These are phyloP conservation scores for Cirrhinus mrigala DNA, from an alignment of 2,797 vertebrate species.

Conservation along the genomic window DNA sequence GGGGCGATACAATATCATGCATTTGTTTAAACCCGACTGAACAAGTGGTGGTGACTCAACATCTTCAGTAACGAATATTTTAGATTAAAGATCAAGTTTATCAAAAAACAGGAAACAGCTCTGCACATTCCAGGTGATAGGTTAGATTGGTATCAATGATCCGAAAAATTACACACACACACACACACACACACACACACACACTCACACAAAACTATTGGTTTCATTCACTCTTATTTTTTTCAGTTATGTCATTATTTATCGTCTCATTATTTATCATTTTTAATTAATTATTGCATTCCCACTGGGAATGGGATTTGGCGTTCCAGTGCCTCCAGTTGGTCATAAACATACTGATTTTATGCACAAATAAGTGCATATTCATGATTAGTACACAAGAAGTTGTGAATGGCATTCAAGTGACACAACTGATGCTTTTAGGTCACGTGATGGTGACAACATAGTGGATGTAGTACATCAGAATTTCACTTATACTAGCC, in stretches of 20 bases:
- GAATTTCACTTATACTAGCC: neutral
- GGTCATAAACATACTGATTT: neutral
- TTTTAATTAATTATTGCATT: neutral
- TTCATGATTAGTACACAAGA: neutral
- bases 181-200: neutral
- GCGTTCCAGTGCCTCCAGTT: neutral
- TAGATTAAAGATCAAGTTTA: neutral
- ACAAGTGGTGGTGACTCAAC: neutral
- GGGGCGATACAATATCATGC: neutral
- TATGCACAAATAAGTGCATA: neutral
- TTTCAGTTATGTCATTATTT: neutral
- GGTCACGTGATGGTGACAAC: neutral
- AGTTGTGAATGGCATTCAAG: neutral
- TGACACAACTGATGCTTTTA: neutral
- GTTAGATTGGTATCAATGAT: neutral
- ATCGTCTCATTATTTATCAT: neutral
- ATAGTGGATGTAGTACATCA: neutral
- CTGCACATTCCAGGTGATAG: neutral
- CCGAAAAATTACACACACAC: neutral
- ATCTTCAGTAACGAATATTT: neutral
- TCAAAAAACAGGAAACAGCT: slow-evolving; percentile 2
- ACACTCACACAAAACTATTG: neutral
- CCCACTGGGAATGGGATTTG: neutral
- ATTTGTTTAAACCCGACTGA: neutral
- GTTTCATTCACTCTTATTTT: neutral